Conservation (phyloP, 2,113 vertebrate species). For the Morone saxatilis region DNA sequence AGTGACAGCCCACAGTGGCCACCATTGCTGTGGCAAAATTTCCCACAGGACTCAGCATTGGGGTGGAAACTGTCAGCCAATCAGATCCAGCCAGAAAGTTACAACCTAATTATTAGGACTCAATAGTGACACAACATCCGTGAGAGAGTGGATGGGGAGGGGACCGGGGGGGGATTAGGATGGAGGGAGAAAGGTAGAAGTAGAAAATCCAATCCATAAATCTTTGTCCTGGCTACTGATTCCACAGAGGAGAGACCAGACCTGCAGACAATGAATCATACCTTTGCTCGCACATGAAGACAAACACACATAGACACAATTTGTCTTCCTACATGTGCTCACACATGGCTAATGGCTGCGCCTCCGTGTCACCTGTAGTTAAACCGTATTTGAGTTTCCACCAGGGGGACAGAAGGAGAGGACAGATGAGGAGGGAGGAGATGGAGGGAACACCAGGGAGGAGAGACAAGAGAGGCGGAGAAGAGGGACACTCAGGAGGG, state of each 20-base stretch:
- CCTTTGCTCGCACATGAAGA: slow-evolving; percentile 54
- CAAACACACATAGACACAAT: slow-evolving; percentile 49
- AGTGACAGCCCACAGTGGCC: slow-evolving; percentile 45
- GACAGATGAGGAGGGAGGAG: slow-evolving; percentile 21
- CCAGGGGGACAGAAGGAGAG: slow-evolving; percentile 22
- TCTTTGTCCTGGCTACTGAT: slow-evolving; percentile 61
- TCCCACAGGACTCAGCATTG: slow-evolving; percentile 52
- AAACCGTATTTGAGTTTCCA: slow-evolving; percentile 62
- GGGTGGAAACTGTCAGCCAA: slow-evolving; percentile 68
- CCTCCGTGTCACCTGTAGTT: slow-evolving; percentile 65
- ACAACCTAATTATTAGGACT: slow-evolving; percentile 73
- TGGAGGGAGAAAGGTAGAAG: slow-evolving; percentile 25
- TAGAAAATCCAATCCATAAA: slow-evolving; percentile 72
- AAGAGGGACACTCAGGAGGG: slow-evolving; percentile 23
- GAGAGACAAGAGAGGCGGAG: slow-evolving; percentile 10
- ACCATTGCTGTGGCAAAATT: slow-evolving; percentile 42
- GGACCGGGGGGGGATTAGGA: slow-evolving; percentile 16
- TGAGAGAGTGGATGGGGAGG: slow-evolving; percentile 6
- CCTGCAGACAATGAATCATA: slow-evolving; percentile 56
- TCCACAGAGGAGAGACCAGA: slow-evolving; percentile 45
- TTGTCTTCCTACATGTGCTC: slow-evolving; percentile 45
- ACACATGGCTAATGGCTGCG: slow-evolving; percentile 35
- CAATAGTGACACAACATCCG: slow-evolving; percentile 63
- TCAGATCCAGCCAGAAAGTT: slow-evolving; percentile 62
- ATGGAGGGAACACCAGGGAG: slow-evolving; percentile 24